Evolutionary conservation across 2,797 vertebrate genomes (phyloP), one percentile per base, ranked within the genome.

Genomic region (Lacerta agilis): DNA sequence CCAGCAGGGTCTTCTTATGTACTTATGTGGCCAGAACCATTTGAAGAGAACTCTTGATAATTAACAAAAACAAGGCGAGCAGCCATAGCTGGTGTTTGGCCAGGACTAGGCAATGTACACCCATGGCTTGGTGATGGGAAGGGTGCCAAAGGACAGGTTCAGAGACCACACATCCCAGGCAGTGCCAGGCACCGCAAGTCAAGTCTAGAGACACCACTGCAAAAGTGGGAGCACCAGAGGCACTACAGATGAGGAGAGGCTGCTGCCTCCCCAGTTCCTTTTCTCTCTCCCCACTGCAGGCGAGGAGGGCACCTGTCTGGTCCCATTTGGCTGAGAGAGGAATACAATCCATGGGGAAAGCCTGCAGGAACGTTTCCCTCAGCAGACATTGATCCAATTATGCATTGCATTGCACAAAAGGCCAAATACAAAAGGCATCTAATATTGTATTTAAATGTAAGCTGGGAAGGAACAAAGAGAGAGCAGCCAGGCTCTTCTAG

Each of bases 341-440:
- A 20, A 13, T 5, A 6, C 5, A 10, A 3, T 0, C 11, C 0
- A 8, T 11, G 3, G 2, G 7, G 49, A 1, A 82, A n/a, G 64
- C 17, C 80, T n/a, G n/a, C 83, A 58, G 13, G 0, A 43, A 29
- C 3, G 11, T 13, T 10, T 82, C 67, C 72, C 4, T 4, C 9
- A 5, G 61, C 45, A 78, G n/a, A 5, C 15, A 80, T 43, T 8
- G 76, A 73, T 4, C 43, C 82, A 88, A 18, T 75, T 64, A 67
- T 3, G 15, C 81, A 88, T 23, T 58, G 41, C 66, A 0, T 0
- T 11, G 11, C 38, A 20, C n/a, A 6, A 43, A 72, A 33, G 1
- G 15, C 49, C 38, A 76, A 81, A 66, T 18, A 29, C 20, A n/a
- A 71, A 78, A 33, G 61, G 27, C 13, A 43, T 23, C 36, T 4